Conservation (phyloP, 2,797 vertebrate species). For the Myotis pilosus region DNA sequence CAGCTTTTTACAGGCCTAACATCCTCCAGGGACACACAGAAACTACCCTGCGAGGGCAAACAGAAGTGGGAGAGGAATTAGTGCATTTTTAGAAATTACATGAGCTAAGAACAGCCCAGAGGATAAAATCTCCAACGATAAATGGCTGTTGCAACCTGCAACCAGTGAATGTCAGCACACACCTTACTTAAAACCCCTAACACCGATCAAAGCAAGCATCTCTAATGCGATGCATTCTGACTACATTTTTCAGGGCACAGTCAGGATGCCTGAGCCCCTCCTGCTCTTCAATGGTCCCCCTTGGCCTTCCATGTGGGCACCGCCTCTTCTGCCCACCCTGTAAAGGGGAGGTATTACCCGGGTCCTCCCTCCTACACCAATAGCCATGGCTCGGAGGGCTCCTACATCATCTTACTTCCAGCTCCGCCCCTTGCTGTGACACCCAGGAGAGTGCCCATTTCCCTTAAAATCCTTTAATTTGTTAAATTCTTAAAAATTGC, state of each 20-base stretch:
- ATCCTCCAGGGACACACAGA: neutral
- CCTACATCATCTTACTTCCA: neutral
- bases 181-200: neutral
- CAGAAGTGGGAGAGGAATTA: neutral
- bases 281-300: fast-evolving
- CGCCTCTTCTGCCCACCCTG: neutral
- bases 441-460: neutral
- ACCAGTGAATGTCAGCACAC: neutral
- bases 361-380: neutral
- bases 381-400: no score
- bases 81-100: neutral
- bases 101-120: neutral
- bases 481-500: neutral
- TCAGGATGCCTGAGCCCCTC: neutral
- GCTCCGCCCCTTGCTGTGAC: neutral
- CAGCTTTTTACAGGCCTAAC: neutral
- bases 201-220: neutral
- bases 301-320: fast-evolving
- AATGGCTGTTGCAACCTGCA: neutral
- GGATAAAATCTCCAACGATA: neutral
- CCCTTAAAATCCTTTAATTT: neutral
- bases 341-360: fast-evolving
- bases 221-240: neutral
- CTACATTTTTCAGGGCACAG: neutral
- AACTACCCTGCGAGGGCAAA: neutral